These are phyloP conservation scores for Narcine bancroftii DNA, from an alignment of 2,113 vertebrate genomes.

Conservation along the genomic window DNA sequence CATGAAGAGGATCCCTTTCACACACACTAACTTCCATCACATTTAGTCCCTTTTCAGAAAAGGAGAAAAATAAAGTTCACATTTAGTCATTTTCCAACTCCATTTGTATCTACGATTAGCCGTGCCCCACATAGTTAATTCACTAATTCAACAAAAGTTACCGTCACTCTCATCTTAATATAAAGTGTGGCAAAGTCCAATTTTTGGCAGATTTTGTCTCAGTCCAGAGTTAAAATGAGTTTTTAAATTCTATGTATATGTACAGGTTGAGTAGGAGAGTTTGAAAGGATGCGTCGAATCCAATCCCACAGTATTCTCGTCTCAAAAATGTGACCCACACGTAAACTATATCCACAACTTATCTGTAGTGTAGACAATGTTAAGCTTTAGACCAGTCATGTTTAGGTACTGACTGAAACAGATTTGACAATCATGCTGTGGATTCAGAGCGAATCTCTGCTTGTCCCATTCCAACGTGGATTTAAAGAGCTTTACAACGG, in stretches of 20 bases:
- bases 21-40: conserved; percentile 46
- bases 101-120: background rate
- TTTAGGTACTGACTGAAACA: conserved; percentile 19
- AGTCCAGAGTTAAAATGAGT: background rate
- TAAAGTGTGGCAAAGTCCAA: background rate
- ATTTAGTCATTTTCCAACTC: conserved; percentile 42
- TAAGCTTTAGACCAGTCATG: background rate
- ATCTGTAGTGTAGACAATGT: background rate
- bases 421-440: conserved; percentile 30
- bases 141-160: too few relatives aligned
- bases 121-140: background rate
- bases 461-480: background rate
- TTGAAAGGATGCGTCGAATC: conserved; percentile 4
- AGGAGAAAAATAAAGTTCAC: background rate
- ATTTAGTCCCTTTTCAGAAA: conserved; percentile 47
- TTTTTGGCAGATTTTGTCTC: background rate
- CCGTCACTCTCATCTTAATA: background rate
- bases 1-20: background rate
- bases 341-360: too few relatives aligned
- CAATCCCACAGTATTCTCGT: background rate
- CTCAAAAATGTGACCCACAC: background rate
- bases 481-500: background rate
- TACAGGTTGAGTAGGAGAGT: background rate
- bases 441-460: background rate
- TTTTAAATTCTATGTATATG: background rate